Conservation (phyloP, 2,888 invertebrate species). For the Platycheirus rosarum region DNA sequence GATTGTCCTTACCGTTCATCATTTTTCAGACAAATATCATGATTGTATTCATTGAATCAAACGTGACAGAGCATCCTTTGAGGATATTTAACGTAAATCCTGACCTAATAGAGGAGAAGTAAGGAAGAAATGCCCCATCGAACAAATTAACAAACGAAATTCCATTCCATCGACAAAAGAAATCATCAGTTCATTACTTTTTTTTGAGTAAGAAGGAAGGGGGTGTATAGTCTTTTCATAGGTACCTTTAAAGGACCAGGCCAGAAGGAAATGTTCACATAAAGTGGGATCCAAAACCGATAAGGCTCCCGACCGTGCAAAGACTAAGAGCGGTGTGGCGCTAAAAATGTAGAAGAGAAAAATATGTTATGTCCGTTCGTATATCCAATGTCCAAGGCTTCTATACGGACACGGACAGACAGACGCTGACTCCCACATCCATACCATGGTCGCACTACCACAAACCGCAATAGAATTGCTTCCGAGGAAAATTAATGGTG, state of each 20-base stretch:
- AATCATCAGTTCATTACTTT: conserved; percentile 69
- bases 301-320: conserved; percentile 17
- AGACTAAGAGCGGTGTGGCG: conserved; percentile 20
- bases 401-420: background rate
- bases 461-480: conserved; percentile 63
- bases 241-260: conserved; percentile 39
- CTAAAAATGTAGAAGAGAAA: conserved; percentile 45
- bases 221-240: conserved; percentile 66
- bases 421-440: background rate
- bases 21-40: background rate
- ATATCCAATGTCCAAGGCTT: conserved; percentile 10
- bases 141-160: conserved; percentile 68
- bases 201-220: conserved; percentile 5
- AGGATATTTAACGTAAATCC: conserved; percentile 19
- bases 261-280: conserved; percentile 48
- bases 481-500: conserved; percentile 68
- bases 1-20: no score
- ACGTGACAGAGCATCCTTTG: background rate
- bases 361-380: conserved; percentile 56
- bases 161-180: conserved; percentile 65
- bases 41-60: background rate
- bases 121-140: conserved; percentile 23
- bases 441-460: conserved; percentile 20
- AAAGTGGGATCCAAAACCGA: conserved; percentile 28
- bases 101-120: background rate